Evolutionary conservation across 2,113 vertebrate genomes (phyloP).

Genomic region (Cettia cetti): DNA sequence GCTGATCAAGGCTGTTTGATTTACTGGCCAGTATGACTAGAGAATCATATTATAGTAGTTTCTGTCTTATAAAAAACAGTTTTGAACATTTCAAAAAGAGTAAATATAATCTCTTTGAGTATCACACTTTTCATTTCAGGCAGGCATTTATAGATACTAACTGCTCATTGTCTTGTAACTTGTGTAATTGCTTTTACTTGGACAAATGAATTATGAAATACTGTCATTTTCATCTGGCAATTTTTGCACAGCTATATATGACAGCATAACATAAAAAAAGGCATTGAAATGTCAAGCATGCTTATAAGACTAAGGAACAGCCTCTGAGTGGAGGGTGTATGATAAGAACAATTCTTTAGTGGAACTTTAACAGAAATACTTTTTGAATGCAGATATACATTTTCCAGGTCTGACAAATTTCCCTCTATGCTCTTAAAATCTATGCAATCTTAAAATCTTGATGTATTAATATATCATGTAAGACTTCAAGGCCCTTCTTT

Average conservation of each 20-base stretch:
- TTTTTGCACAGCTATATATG: not conserved
- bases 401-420: not conserved
- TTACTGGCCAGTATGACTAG: not conserved
- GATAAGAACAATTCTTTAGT: not conserved
- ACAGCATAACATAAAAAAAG: not conserved
- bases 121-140: not conserved
- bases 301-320: not conserved
- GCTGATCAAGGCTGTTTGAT: not conserved
- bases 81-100: not conserved
- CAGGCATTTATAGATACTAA: not conserved
- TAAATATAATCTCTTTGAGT: not conserved
- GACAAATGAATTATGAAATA: conserved; percentile 18
- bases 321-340: not conserved
- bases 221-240: not conserved
- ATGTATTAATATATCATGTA: not conserved
- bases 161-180: not conserved
- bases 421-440: not conserved
- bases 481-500: not conserved
- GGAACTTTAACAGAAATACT: not conserved
- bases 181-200: not conserved
- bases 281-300: not conserved
- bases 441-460: not conserved
- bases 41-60: not conserved
- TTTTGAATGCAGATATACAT: not conserved
- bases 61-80: not conserved